Percentiles rank a stretch among this genome's conserved stretches.
Evolutionary conservation across 2,888 invertebrate species (phyloP).

Genomic region (Dasypolia templi): DNA sequence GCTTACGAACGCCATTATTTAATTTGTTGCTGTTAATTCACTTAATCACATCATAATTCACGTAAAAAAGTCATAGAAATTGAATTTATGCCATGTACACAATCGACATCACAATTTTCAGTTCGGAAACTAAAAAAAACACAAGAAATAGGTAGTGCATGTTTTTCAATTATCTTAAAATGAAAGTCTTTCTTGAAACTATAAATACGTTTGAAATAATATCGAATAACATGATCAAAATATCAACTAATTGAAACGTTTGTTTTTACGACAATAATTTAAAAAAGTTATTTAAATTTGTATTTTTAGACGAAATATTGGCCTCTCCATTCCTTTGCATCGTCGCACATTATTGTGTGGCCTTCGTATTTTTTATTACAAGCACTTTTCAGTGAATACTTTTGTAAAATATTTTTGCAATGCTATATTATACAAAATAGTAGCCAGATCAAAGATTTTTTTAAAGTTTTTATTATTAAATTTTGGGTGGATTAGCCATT

Average conservation of each 20-base stretch:
- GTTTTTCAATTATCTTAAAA: background rate
- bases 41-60: slow-evolving; percentile 82
- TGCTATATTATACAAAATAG: no score
- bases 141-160: background rate
- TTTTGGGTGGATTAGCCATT: background rate
- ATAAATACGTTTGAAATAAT: background rate
- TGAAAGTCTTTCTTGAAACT: background rate
- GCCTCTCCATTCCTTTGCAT: background rate
- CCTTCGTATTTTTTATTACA: background rate
- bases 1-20: slow-evolving; percentile 92
- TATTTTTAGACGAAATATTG: slow-evolving; percentile 36
- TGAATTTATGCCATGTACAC: slow-evolving; percentile 87
- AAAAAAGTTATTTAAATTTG: no score
- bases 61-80: slow-evolving; percentile 79
- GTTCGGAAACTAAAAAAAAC: slow-evolving; percentile 72
- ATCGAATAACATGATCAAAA: no score
- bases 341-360: background rate
- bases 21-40: slow-evolving; percentile 69
- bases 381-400: background rate
- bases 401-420: background rate
- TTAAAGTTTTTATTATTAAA: no score
- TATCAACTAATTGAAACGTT: background rate
- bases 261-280: background rate
- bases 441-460: no score
- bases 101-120: slow-evolving; percentile 83